Base-by-base conservation (phyloP, 2,888 invertebrate species). In the Augiades crinisus region DNA sequence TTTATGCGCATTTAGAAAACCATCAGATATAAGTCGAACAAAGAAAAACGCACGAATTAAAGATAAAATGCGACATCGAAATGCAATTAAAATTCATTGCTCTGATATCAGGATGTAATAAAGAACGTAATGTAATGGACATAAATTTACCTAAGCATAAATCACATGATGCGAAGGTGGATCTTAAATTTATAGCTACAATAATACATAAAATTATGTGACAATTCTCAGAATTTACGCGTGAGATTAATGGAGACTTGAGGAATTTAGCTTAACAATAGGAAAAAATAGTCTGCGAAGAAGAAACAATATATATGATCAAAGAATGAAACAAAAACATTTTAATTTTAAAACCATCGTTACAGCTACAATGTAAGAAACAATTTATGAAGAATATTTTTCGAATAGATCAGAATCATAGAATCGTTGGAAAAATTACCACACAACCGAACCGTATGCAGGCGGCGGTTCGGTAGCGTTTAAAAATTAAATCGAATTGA, bases 1-100 rank as follows among this genome's bases (percentile, higher is more conserved):
- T 44, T 27, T 47, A 44, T 24, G 33, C 47, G 33, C 37, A 50
- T 56, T 36, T 16, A n/a, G 17, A 46, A 16, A 24, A 36, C 14
- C 22, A 31, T 22, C n/a, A 22, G n/a, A 40, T 53, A 43, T 44
- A 50, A 10, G 13, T 31, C 13, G 30, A 47, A 45, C 31, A 40
- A 36, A 47, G 43, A 33, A 36, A 21, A 21, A 8, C 8, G 10
- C 13, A 43, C 12, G 19, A 30, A 31, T 36, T 16, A 7, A 41
- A 41, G 24, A 41, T 41, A 41, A 34, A 19, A 49, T 24, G 17
- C 34, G 24, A 41, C 49, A 49, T 24, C 22, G 17, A 27, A 40
- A 34, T 34, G 34, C 16, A 49, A 49, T 49, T 22, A 17, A 47
- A 40, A 30, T 38, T 30, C 13, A 30, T 14, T 30, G 13, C 30